Base-by-base conservation (phyloP, 1,140 invertebrate species). In the Drosophila albomicans region DNA sequence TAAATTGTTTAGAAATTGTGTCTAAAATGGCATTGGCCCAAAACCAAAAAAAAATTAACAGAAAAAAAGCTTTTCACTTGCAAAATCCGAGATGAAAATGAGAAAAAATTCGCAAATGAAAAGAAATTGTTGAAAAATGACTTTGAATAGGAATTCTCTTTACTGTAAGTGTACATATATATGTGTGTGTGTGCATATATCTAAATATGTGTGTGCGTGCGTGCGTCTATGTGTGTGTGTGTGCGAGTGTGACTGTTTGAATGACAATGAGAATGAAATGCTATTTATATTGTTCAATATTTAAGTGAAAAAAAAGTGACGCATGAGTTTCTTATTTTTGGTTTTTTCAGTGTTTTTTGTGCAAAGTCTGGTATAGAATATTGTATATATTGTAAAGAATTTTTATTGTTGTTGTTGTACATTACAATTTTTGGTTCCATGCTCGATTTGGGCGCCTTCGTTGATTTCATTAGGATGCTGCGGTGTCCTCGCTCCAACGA, bases 341-440 rank as follows among this genome's bases (percentile, higher is more conserved):
- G 54, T 75, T 32, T 75, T 51, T 48, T 48, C 20, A 28, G 54
- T 48, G 54, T 51, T 25, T n/a, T 56, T 41, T 41, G 59, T 71
- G 68, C 68, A 64, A 71, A 56, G 45, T 65, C 52, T 65, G 38
- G 54, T 57, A 41, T 41, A 56, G n/a, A 57, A 49, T 67, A 48
- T 71, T 48, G 41, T 64, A 41, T 46, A 43, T 56, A 16, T 16
- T 61, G 54, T 8, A 57, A 38, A 11, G 28, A 11, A 56, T 46
- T 45, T 32, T 45, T 56, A 4, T 62, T 75, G 20, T 59, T 46
- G 48, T 70, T 78, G 79, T 74, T 74, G 85, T 88, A 88, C 84
- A 89, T 88, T 88, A 88, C 84, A 88, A 88, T 88, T 88, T 88
- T 88, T 10, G 85, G 81, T 54, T 88, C 84, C 84, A 89, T 74